phyloP scores from a whole-genome alignment of 1,140 invertebrate species.

The Saccostrea cuccullata region DNA sequence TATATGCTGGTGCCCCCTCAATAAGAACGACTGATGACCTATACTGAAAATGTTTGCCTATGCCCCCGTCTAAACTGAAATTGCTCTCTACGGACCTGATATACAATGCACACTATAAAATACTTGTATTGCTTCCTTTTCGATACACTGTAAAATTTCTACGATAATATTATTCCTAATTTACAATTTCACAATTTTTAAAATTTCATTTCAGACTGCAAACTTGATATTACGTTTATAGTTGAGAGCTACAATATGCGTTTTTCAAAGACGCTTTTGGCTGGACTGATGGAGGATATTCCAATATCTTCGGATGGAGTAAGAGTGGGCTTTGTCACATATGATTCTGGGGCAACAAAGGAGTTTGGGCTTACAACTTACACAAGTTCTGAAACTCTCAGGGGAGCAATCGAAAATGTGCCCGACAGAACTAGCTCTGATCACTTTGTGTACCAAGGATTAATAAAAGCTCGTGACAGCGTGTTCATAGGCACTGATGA shows the following conservation, averaged over 20 bases:
- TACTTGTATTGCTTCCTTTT: too few species aligned
- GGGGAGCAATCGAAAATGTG: background rate
- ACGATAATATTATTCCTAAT: too few species aligned
- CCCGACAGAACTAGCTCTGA: background rate
- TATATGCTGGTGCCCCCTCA: too few species aligned
- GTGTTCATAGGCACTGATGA: background rate
- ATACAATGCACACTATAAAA: too few species aligned
- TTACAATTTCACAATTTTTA: background rate
- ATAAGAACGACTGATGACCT: too few species aligned
- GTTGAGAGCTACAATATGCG: background rate
- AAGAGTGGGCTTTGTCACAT: background rate
- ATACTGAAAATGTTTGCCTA: too few species aligned
- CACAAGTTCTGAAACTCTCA: background rate
- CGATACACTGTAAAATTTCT: too few species aligned
- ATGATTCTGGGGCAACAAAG: background rate
- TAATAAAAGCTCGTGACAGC: background rate
- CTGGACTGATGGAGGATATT: background rate
- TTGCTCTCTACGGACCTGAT: too few species aligned
- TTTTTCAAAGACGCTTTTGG: background rate
- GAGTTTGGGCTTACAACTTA: background rate
- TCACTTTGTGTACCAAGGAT: constrained; percentile 1
- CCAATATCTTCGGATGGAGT: background rate
- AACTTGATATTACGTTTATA: constrained; percentile 1
- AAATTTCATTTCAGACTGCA: background rate
- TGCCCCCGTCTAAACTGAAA: too few species aligned